Percentiles rank a stretch among this genome's conserved stretches.
These are phyloP conservation scores for Cantharis rustica DNA, from an alignment of 2,888 invertebrate species.

Conservation along the genomic window DNA sequence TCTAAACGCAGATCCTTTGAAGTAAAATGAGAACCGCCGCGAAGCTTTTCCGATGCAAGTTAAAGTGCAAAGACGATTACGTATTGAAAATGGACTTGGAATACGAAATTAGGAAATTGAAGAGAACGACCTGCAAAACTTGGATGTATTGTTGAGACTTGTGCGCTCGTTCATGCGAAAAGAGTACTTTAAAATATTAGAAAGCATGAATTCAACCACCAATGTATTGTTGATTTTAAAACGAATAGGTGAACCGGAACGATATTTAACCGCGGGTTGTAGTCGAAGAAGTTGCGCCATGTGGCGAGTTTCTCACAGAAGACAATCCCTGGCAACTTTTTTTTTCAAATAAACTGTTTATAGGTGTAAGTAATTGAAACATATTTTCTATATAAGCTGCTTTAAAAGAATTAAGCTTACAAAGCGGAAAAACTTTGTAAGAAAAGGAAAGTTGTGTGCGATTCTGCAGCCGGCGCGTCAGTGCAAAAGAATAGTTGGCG, in stretches of 20 bases:
- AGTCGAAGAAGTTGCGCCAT: constrained; percentile 16
- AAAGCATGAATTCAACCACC: constrained; percentile 21
- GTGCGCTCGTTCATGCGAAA: constrained; percentile 34
- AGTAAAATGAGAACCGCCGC: constrained; percentile 4
- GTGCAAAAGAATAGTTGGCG: constrained; percentile 52
- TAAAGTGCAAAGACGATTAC: constrained; percentile 44
- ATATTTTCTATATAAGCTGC: constrained; percentile 52
- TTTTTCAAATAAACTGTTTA: constrained; percentile 27
- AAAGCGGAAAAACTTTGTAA: constrained; percentile 37
- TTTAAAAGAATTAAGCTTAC: constrained; percentile 48
- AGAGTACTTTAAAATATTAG: constrained; percentile 37
- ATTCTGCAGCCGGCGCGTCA: constrained; percentile 44
- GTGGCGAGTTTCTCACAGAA: constrained; percentile 26
- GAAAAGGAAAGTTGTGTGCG: constrained; percentile 43
- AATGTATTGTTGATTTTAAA: constrained; percentile 37
- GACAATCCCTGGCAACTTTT: constrained; percentile 23
- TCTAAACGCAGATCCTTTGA: constrained; percentile 4
- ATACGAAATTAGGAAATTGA: constrained; percentile 9
- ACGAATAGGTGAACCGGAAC: constrained; percentile 36
- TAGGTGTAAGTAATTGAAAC: constrained; percentile 43
- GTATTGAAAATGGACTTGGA: constrained; percentile 16
- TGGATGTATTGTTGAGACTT: constrained; percentile 23
- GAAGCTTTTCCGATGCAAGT: constrained; percentile 5
- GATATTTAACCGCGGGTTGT: constrained; percentile 36
- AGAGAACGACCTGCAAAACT: constrained; percentile 13